Evolutionary conservation across 2,888 invertebrate species (phyloP).

Genomic region (Parnassius glacialis): DNA sequence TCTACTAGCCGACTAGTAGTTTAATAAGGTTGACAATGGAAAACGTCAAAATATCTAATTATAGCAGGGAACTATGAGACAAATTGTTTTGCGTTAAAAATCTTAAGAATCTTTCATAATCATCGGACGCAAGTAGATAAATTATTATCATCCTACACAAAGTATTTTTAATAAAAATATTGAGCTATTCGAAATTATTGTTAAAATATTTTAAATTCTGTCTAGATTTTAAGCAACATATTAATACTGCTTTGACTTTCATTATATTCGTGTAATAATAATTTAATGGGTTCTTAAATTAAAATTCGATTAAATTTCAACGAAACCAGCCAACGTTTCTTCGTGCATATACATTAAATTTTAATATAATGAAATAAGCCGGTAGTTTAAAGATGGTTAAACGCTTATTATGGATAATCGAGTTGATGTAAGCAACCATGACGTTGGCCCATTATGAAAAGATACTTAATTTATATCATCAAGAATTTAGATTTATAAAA

Average conservation of each 20-base stretch:
- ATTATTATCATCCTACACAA: too few relatives aligned
- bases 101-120: too few relatives aligned
- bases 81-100: too few relatives aligned
- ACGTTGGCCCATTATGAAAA: constrained; percentile 60
- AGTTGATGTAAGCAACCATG: constrained; percentile 66
- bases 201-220: constrained; percentile 39
- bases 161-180: too few relatives aligned
- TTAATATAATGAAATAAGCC: constrained; percentile 39
- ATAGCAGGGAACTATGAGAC: too few relatives aligned
- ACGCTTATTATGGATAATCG: constrained; percentile 67
- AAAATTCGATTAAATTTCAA: constrained; percentile 20
- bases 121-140: too few relatives aligned
- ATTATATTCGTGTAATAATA: constrained; percentile 16
- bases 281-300: constrained; percentile 22
- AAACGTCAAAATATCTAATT: too few relatives aligned
- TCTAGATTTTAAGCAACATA: neutral
- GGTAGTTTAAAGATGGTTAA: constrained; percentile 50
- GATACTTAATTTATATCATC: constrained; percentile 67
- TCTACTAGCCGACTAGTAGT: too few relatives aligned
- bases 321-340: constrained; percentile 8
- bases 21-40: too few relatives aligned
- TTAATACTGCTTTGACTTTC: constrained; percentile 5
- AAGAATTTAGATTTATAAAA: constrained; percentile 75
- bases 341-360: constrained; percentile 53
- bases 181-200: neutral